Evolutionary conservation across 1,140 invertebrate species (phyloP), one percentile per base, ranked within the genome.

Genomic region (Formica selysi): DNA sequence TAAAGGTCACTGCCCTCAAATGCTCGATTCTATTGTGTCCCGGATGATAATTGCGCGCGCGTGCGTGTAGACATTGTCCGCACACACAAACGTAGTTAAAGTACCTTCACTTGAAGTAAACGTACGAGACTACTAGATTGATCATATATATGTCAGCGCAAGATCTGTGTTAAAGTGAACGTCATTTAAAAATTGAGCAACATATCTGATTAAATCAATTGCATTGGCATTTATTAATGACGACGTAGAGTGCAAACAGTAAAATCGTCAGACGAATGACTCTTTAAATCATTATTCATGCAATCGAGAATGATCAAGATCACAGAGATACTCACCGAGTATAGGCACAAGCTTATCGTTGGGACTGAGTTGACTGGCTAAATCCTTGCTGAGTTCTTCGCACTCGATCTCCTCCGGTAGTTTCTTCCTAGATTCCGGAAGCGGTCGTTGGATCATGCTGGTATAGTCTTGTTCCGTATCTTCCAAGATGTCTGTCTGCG

Each of bases 391-490:
- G 74, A 98, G 95, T 89, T 96, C 95, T 90, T 98, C 98, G 95
- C 97, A 98, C 87, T 98, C 98, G 80, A 98, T 96, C 94, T 98
- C 98, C 91, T 98, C 98, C 70, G 97, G 96, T 19, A 97, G 95
- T 71, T 97, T 97, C 94, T 95, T 95, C 71, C 95, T 94, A 3
- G 92, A 93, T 10, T 94, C 87, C 3, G 94, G 94, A 54, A 93
- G 68, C 19, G 86, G 81, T 26, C 91, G 85, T 22, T 91, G 81
- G 7, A 86, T 89, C 29, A 70, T 79, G 51, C 16, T 26, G 10
- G 54, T 74, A 26, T 74, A n/a, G 3, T 88, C 86, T 0, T 87
- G 71, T 44, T 85, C 91, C 29, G 70, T 41, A 0, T 92, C 85
- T 0, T 92, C 92, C 36, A 93, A 32, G 7, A 93, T 84, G 93